These are phyloP conservation scores for Thalpophila matura DNA, from an alignment of 2,888 invertebrate genomes.

Conservation along the genomic window DNA sequence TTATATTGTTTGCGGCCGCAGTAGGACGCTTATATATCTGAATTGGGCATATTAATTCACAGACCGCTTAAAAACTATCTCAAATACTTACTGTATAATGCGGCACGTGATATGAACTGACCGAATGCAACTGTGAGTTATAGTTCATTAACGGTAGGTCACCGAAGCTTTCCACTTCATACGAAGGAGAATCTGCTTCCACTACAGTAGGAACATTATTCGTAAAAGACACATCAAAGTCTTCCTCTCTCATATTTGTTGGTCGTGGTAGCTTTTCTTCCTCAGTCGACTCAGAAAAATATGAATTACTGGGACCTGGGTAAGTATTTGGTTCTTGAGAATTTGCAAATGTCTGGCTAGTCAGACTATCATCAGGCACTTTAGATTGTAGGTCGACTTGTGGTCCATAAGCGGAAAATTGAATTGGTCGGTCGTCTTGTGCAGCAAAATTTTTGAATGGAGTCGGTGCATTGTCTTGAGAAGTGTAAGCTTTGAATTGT, in stretches of 20 bases:
- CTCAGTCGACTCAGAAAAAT: constrained; percentile 52
- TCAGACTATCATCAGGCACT: not conserved
- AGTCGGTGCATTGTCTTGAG: not conserved
- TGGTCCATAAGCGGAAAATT: constrained; percentile 7
- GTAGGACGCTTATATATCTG: no score
- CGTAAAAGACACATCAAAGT: constrained; percentile 76
- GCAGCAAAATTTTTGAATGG: constrained; percentile 13
- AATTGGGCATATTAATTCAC: not conserved
- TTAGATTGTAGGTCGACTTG: not conserved
- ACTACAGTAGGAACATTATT: constrained; percentile 78
- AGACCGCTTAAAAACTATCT: constrained; percentile 13
- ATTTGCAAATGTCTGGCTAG: constrained; percentile 13
- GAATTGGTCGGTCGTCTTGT: constrained; percentile 1
- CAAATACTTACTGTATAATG: constrained; percentile 85
- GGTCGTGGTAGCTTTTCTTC: constrained; percentile 80
- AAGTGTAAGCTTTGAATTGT: not conserved
- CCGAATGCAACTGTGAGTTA: constrained; percentile 79
- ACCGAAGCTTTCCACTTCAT: constrained; percentile 81
- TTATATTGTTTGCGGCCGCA: no score
- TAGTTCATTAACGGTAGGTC: constrained; percentile 83
- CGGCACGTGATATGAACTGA: constrained; percentile 85
- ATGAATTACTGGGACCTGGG: constrained; percentile 4
- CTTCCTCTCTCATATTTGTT: constrained; percentile 76
- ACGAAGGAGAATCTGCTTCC: constrained; percentile 69
- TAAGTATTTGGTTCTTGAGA: not conserved